Conservation (phyloP, 37 sponge, comb jelly and placozoan genomes). For the Chondrilla cf. caribensis region DNA sequence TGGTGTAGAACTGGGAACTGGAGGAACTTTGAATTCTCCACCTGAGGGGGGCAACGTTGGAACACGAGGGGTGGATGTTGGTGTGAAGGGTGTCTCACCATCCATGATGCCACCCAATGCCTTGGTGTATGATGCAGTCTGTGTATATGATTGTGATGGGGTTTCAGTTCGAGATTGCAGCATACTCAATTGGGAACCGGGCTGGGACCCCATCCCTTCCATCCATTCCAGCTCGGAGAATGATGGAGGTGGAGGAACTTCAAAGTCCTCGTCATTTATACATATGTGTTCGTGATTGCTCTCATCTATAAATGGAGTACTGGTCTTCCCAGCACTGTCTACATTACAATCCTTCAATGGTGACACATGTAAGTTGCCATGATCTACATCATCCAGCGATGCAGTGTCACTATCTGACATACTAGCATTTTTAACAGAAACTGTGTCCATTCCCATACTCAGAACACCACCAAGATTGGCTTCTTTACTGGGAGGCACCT, state of each 20-base stretch:
- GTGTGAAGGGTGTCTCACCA: too few species aligned
- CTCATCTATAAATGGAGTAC: background rate
- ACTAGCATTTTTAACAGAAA: background rate
- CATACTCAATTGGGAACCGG: background rate
- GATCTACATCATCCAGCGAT: background rate
- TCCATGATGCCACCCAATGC: too few species aligned
- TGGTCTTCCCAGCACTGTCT: background rate
- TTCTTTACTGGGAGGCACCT: background rate
- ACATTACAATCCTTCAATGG: background rate
- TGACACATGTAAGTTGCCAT: too few species aligned
- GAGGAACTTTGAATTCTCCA: too few species aligned
- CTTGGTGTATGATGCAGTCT: too few species aligned
- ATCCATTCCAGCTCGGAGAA: conserved; percentile 64
- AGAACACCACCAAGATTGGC: background rate
- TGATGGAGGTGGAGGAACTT: conserved; percentile 57
- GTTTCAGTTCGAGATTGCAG: too few species aligned
- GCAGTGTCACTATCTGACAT: background rate
- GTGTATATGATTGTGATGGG: background rate
- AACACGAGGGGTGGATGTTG: too few species aligned
- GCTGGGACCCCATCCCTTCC: conserved; percentile 48
- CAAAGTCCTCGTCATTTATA: background rate
- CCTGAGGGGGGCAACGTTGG: too few species aligned
- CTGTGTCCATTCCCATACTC: background rate
- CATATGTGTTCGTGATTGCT: too few species aligned
- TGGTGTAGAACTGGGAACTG: too few species aligned